Percentiles rank a stretch among this genome's conserved stretches.
Evolutionary conservation across 2,888 invertebrate genomes (phyloP).

Genomic region (Tipula vernalis): DNA sequence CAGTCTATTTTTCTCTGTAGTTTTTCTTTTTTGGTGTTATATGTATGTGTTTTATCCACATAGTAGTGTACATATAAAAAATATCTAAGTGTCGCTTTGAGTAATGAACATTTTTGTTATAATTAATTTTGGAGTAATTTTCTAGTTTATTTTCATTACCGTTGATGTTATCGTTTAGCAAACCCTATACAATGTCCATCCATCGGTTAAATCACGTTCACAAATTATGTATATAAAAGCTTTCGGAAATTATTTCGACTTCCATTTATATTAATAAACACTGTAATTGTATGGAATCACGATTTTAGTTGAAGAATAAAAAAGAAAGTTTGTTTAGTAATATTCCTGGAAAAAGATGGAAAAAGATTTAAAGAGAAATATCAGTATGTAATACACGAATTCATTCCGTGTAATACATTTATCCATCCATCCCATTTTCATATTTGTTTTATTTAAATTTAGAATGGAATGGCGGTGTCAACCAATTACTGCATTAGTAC

Average conservation of each 20-base stretch:
- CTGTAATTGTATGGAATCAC: not conserved
- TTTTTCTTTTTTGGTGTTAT: not conserved
- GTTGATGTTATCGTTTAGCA: not conserved
- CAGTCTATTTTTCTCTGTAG: not conserved
- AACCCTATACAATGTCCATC: not conserved
- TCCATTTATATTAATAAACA: not conserved
- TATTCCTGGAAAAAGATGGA: too few relatives aligned
- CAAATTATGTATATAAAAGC: not conserved
- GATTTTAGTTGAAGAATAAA: too few relatives aligned
- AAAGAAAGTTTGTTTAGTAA: too few relatives aligned
- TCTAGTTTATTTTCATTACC: not conserved
- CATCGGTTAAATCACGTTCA: not conserved
- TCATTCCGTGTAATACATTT: too few relatives aligned
- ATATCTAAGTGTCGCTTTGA: not conserved
- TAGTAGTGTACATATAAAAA: not conserved
- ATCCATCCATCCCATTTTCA: too few relatives aligned
- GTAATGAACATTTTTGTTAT: not conserved
- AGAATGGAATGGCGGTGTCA: too few relatives aligned
- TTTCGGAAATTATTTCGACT: not conserved
- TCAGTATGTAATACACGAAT: too few relatives aligned
- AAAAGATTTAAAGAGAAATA: too few relatives aligned
- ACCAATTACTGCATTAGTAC: too few relatives aligned
- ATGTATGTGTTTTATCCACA: not conserved
- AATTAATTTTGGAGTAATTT: not conserved
- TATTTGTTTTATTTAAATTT: too few relatives aligned